Conservation (phyloP, 1,140 invertebrate genomes). For the Lordiphosa mommai region DNA sequence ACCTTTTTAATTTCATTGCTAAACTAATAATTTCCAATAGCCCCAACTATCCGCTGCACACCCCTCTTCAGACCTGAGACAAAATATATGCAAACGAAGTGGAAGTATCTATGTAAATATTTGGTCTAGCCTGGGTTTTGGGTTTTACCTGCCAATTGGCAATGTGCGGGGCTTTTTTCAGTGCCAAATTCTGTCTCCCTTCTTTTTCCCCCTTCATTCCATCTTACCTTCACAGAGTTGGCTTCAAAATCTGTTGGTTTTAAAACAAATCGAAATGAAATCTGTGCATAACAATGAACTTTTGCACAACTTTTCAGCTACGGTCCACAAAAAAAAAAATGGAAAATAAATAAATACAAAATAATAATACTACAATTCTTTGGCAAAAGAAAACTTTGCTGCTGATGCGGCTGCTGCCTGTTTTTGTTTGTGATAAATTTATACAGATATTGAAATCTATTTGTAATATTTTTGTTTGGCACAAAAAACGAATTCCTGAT, state of each 20-base stretch:
- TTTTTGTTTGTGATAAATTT: slow-evolving; percentile 54
- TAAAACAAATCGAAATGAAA: slow-evolving; percentile 72
- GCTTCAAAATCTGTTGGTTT: slow-evolving; percentile 65
- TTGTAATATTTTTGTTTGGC: slow-evolving; percentile 51
- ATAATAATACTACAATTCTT: slow-evolving; percentile 33
- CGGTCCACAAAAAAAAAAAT: slow-evolving; percentile 23
- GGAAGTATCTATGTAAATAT: slow-evolving; percentile 63
- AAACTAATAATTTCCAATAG: not conserved
- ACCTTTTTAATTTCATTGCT: too few species aligned
- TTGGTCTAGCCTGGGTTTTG: slow-evolving; percentile 32
- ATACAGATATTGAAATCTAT: slow-evolving; percentile 69
- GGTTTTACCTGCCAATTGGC: slow-evolving; percentile 52
- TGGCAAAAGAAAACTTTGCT: slow-evolving; percentile 37
- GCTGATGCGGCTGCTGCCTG: slow-evolving; percentile 5
- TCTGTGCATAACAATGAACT: slow-evolving; percentile 68
- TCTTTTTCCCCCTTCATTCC: slow-evolving; percentile 1
- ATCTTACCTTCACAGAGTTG: slow-evolving; percentile 12
- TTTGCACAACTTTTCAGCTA: slow-evolving; percentile 26
- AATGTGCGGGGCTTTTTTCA: slow-evolving; percentile 27
- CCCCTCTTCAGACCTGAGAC: slow-evolving; percentile 11
- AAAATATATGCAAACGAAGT: slow-evolving; percentile 63
- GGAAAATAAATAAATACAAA: slow-evolving; percentile 10
- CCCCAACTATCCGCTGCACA: slow-evolving; percentile 11
- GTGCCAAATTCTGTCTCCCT: not conserved
- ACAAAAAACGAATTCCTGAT: slow-evolving; percentile 44